Conservation (phyloP, 2,797 vertebrate species). For the Botia kubotai region DNA sequence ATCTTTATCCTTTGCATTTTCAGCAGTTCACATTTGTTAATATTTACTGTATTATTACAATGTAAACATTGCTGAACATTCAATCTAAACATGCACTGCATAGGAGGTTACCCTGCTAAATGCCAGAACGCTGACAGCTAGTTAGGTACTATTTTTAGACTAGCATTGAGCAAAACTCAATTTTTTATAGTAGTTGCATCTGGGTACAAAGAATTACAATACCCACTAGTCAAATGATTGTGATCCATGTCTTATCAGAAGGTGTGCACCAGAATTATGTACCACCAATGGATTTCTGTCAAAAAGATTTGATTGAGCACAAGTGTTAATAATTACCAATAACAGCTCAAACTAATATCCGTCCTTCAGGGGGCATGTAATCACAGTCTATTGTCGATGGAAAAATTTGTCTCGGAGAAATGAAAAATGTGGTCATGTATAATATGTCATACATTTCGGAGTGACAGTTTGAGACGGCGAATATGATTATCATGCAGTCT, state of each 20-base stretch:
- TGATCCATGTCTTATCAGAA: neutral
- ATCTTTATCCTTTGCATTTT: slow-evolving; percentile 3
- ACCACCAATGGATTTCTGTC: slow-evolving; percentile 15
- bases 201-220: slow-evolving; percentile 18
- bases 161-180: neutral
- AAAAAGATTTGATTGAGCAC: slow-evolving; percentile 42
- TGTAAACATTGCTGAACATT: neutral
- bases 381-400: slow-evolving; percentile 46
- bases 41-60: neutral
- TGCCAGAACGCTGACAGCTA: neutral
- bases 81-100: neutral
- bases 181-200: neutral
- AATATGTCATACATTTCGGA: slow-evolving; percentile 38
- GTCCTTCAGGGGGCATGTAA: slow-evolving; percentile 36
- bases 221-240: neutral
- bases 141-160: neutral
- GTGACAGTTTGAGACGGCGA: slow-evolving; percentile 46
- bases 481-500: slow-evolving; percentile 52
- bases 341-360: slow-evolving; percentile 45
- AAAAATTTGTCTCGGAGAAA: slow-evolving; percentile 26
- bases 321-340: slow-evolving; percentile 55
- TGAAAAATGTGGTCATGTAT: slow-evolving; percentile 46
- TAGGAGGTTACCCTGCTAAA: neutral
- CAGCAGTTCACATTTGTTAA: neutral
- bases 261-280: neutral